Evolutionary conservation across 2,888 invertebrate genomes (phyloP), one percentile per base, ranked within the genome.

Genomic region (Cryptophagus acutangulus): DNA sequence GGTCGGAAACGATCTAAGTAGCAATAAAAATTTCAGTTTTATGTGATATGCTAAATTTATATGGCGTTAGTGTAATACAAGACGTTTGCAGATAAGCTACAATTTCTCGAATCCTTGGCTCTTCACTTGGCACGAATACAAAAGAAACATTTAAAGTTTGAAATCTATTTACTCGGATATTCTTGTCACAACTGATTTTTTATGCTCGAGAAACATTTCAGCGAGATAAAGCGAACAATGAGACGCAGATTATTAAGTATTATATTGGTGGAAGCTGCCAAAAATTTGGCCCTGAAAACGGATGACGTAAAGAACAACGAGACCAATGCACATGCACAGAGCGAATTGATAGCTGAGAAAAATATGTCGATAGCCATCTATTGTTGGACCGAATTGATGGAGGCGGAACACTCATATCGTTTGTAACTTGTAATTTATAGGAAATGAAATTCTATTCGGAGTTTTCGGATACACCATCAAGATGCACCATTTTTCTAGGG

Each of bases 111-210:
- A 52, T 46, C 49, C 46, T 40, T 43, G 40, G 48, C 47, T 48
- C 42, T 40, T 44, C 45, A 45, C 50, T 59, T 61, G 61, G 61
- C 61, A 58, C 51, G 51, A 44, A 43, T 49, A 58, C 58, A 59
- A 58, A 59, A 53, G 55, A 51, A 59, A 58, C 59, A 58, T 58
- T 60, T 56, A 59, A 58, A 62, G 52, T 59, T 57, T 46, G 55
- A n/a, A 62, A 62, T 61, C 61, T 61, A 62, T 62, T 61, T 62
- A 57, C 57, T 58, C 48, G 56, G 54, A 58, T 60, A 59, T 59
- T 55, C 58, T 54, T 57, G 58, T 59, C 60, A 55, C 57, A 57
- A 46, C 52, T 50, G 55, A 60, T 62, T 62, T 60, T 59, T 61
- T 60, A 60, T 59, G 60, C 58, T 52, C 44, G 56, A 46, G 50